These are phyloP conservation scores for Parasteatoda tepidariorum DNA, from an alignment of 1,140 invertebrate genomes.

Conservation along the genomic window DNA sequence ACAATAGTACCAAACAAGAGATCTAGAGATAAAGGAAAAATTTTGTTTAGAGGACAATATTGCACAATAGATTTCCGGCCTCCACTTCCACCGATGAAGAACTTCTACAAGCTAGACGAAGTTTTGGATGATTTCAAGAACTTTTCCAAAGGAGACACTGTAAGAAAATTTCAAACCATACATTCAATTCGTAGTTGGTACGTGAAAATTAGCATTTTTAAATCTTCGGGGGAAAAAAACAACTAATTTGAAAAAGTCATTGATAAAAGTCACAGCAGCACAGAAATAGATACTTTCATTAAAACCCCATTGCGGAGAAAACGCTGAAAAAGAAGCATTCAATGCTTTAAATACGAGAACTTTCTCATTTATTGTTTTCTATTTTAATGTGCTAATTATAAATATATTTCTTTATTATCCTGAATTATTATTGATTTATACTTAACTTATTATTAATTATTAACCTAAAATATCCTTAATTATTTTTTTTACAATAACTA, in stretches of 20 bases:
- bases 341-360: too few relatives aligned
- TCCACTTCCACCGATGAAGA: slow-evolving; percentile 18
- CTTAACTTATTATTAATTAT: too few relatives aligned
- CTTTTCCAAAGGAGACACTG: slow-evolving; percentile 28
- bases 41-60: slow-evolving; percentile 30
- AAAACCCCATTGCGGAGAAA: background rate
- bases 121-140: slow-evolving; percentile 4
- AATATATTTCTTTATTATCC: too few relatives aligned
- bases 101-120: slow-evolving; percentile 26
- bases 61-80: slow-evolving; percentile 29
- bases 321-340: background rate
- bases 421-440: too few relatives aligned
- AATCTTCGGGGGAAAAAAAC: background rate
- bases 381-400: too few relatives aligned
- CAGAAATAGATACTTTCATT: background rate
- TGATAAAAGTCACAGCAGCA: background rate
- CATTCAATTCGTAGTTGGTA: background rate
- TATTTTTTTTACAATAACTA: too few relatives aligned
- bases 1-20: background rate
- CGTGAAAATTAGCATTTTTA: background rate
- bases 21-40: background rate
- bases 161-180: too few relatives aligned
- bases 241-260: background rate
- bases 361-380: too few relatives aligned
- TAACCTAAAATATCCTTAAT: too few relatives aligned